Evolutionary conservation across 1,140 invertebrate species (phyloP).

Genomic region (Caerostris extrusa): DNA sequence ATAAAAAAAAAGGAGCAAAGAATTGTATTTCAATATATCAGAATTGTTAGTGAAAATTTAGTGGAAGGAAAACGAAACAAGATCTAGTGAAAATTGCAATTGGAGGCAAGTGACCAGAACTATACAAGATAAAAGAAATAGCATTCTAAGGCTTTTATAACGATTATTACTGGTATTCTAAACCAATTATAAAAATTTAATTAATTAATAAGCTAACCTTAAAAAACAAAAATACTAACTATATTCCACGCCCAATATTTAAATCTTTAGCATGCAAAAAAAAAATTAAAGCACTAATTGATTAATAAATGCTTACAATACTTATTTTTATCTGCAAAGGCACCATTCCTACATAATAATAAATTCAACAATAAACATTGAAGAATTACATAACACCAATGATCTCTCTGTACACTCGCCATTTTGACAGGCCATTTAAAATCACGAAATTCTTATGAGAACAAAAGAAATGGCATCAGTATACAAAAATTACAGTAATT

Average conservation of each 20-base stretch:
- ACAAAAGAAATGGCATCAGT: not conserved
- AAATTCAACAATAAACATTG: constrained; percentile 76
- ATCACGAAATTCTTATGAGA: not conserved
- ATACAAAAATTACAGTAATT: not conserved
- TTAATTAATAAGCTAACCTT: not conserved
- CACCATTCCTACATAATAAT: constrained; percentile 74
- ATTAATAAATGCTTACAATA: constrained; percentile 71
- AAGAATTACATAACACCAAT: constrained; percentile 76
- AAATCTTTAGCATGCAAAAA: not conserved
- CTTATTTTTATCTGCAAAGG: constrained; percentile 77
- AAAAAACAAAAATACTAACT: not conserved
- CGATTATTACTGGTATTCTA: too few relatives aligned
- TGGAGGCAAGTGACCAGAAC: too few relatives aligned
- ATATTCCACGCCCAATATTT: constrained; percentile 2
- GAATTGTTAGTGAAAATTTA: too few relatives aligned
- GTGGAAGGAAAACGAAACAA: too few relatives aligned
- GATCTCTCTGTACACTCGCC: constrained; percentile 77
- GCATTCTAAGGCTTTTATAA: too few relatives aligned
- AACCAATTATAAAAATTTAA: too few relatives aligned
- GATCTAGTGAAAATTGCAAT: too few relatives aligned
- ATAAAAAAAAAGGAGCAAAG: too few relatives aligned
- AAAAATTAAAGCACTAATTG: not conserved
- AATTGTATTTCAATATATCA: too few relatives aligned
- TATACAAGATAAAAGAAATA: too few relatives aligned
- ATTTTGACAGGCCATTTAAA: constrained; percentile 76